phyloP scores from a whole-genome alignment of 2,888 invertebrate genomes.

The Platynereis dumerilii region DNA sequence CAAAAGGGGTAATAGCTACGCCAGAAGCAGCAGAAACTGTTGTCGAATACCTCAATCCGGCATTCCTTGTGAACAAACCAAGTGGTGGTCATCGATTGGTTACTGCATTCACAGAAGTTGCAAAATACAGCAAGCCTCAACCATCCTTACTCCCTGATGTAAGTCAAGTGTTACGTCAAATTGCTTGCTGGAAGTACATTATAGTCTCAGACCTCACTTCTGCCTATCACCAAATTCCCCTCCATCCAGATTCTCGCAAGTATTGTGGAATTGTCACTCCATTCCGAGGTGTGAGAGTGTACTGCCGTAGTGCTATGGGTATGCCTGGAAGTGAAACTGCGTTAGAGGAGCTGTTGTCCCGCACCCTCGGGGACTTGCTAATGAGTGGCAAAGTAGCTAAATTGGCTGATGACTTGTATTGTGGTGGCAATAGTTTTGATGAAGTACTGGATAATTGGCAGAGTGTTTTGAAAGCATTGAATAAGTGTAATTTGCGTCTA shows the following conservation, averaged over 20 bases:
- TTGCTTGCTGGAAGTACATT: constrained; percentile 30
- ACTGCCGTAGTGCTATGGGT: too few relatives aligned
- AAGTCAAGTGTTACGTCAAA: constrained; percentile 32
- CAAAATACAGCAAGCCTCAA: constrained; percentile 23
- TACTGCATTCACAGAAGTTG: constrained; percentile 38
- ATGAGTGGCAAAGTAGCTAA: too few relatives aligned
- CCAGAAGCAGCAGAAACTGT: constrained; percentile 34
- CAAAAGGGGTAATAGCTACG: constrained; percentile 32
- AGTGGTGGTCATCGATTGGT: constrained; percentile 26
- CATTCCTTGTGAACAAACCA: constrained; percentile 38
- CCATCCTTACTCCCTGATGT: constrained; percentile 7
- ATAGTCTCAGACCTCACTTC: constrained; percentile 33
- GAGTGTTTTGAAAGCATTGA: too few relatives aligned
- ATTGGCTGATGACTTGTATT: too few relatives aligned
- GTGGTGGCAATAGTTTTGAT: too few relatives aligned
- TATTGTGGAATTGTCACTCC: too few relatives aligned
- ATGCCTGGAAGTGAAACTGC: too few relatives aligned
- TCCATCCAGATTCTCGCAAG: constrained; percentile 8
- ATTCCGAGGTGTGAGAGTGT: too few relatives aligned
- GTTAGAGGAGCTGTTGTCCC: too few relatives aligned
- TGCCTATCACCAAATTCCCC: constrained; percentile 38
- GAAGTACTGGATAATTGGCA: too few relatives aligned
- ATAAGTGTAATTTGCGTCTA: too few relatives aligned
- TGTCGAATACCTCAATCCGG: constrained; percentile 42
- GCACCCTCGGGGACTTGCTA: too few relatives aligned